These are phyloP conservation scores for Menidia beryllina DNA, from an alignment of 2,113 vertebrate species.

Conservation along the genomic window DNA sequence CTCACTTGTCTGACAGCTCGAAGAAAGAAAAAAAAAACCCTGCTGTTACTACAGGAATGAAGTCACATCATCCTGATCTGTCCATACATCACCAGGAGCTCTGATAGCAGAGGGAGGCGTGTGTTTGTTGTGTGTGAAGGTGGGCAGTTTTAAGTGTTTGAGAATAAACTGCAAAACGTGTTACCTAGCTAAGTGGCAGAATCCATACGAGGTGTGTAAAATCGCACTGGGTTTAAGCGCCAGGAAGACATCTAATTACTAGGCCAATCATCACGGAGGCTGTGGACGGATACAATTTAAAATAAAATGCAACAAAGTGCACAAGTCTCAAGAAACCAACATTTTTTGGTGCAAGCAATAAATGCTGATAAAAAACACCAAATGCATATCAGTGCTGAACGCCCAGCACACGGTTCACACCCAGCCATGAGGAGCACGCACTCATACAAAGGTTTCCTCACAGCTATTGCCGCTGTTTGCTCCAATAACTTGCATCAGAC, in stretches of 20 bases:
- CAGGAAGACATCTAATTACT: constrained; percentile 46
- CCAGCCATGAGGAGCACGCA: constrained; percentile 32
- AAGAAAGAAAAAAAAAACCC: too few relatives aligned
- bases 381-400: constrained; percentile 37
- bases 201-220: constrained; percentile 49
- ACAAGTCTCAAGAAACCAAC: constrained; percentile 6
- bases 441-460: constrained; percentile 41
- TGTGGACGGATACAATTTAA: constrained; percentile 14
- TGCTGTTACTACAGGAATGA: constrained; percentile 17
- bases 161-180: constrained; percentile 49
- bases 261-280: constrained; percentile 38
- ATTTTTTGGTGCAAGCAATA: constrained; percentile 4
- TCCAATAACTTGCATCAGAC: constrained; percentile 73
- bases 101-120: not conserved
- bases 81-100: not conserved
- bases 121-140: not conserved
- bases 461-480: constrained; percentile 67
- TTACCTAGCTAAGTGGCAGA: constrained; percentile 48
- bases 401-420: constrained; percentile 31
- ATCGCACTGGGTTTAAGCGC: constrained; percentile 35
- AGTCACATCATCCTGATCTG: constrained; percentile 44
- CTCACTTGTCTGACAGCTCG: constrained; percentile 5
- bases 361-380: constrained; percentile 14
- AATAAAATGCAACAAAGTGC: constrained; percentile 14
- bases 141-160: not conserved